A percentile compares a stretch with the other conserved stretches of the same genome.
Evolutionary conservation across 2,888 invertebrate species (phyloP).

Genomic region (Acleris sparsana): DNA sequence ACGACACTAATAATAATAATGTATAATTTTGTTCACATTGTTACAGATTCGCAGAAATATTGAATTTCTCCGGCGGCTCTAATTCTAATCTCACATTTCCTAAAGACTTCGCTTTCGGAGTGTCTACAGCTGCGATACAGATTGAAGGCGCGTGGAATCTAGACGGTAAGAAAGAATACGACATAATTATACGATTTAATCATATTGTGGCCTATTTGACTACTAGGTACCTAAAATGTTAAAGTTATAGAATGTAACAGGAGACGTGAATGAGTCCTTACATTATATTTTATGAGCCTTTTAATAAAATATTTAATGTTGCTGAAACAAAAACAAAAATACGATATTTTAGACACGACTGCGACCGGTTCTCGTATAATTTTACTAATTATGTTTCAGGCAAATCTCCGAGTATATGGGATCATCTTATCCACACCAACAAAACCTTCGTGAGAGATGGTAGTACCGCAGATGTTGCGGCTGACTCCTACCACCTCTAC

Average conservation of each 20-base stretch:
- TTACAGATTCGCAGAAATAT: constrained; percentile 61
- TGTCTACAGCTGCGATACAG: constrained; percentile 85
- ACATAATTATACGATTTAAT: not conserved
- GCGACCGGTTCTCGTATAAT: too few relatives aligned
- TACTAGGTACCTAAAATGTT: too few relatives aligned
- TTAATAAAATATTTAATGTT: too few relatives aligned
- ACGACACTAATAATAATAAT: too few relatives aligned
- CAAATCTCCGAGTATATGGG: constrained; percentile 86
- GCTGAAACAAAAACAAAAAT: too few relatives aligned
- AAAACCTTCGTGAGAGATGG: constrained; percentile 80
- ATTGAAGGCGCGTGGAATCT: constrained; percentile 84
- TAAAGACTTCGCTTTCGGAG: constrained; percentile 83
- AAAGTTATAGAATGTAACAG: too few relatives aligned
- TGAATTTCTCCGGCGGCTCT: constrained; percentile 67
- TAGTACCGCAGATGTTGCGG: constrained; percentile 86
- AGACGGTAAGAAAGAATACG: constrained; percentile 58
- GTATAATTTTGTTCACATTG: constrained; percentile 11
- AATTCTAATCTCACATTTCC: constrained; percentile 80
- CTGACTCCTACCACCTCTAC: constrained; percentile 87
- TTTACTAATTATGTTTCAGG: constrained; percentile 65
- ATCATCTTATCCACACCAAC: constrained; percentile 77
- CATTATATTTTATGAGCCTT: too few relatives aligned
- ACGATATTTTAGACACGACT: too few relatives aligned
- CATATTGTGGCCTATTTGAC: not conserved
- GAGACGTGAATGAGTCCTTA: too few relatives aligned